Conservation (phyloP, 2,113 vertebrate genomes). For the Gracilinanus agilis region DNA sequence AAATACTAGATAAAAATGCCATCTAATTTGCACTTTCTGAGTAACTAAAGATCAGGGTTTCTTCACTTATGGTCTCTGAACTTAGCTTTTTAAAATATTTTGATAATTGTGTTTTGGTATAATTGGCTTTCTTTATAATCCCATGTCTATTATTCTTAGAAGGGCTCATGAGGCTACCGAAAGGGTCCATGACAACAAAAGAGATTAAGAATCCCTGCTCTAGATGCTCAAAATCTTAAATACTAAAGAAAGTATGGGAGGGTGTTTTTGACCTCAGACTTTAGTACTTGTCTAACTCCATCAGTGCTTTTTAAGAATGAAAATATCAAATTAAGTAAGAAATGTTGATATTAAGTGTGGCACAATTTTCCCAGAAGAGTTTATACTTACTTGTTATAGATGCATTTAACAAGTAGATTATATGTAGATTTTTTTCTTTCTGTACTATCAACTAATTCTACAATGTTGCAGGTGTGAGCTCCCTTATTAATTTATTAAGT, state of each 20-base stretch:
- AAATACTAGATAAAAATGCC: neutral
- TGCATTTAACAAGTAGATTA: neutral
- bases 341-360: neutral
- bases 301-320: neutral
- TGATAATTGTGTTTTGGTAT: neutral
- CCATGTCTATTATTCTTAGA: neutral
- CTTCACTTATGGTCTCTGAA: neutral
- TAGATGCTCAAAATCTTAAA: neutral
- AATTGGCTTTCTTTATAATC: neutral
- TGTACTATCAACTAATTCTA: constrained; percentile 28
- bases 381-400: neutral
- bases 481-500: constrained; percentile 93
- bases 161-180: neutral
- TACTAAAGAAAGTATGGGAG: neutral
- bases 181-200: neutral
- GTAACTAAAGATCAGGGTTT: neutral
- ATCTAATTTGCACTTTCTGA: neutral
- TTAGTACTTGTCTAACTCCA: neutral
- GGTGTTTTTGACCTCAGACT: neutral
- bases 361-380: neutral
- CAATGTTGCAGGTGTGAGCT: constrained; percentile 91
- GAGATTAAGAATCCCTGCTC: neutral
- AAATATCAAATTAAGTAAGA: neutral
- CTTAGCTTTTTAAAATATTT: neutral
- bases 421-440: constrained; percentile 20